These are phyloP conservation scores for Camponotus pennsylvanicus DNA, from an alignment of 1,140 invertebrate species.

Conservation along the genomic window DNA sequence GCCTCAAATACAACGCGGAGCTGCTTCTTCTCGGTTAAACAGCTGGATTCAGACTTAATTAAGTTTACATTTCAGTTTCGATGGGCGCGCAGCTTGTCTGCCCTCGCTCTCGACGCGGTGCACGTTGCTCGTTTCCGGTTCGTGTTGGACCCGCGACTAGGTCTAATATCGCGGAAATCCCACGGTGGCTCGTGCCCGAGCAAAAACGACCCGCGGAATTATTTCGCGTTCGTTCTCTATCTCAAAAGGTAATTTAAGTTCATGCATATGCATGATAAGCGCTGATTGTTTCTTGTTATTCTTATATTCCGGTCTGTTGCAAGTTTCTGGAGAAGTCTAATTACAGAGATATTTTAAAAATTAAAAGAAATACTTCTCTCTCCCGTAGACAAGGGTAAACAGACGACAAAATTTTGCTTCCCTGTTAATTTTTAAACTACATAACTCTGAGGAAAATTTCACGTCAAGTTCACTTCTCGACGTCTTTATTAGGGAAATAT, in stretches of 20 bases:
- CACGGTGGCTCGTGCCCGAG: slow-evolving; percentile 8
- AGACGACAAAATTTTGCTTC: neutral
- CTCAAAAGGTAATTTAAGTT: slow-evolving; percentile 38
- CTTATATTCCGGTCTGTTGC: neutral
- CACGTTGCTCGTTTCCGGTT: slow-evolving; percentile 41
- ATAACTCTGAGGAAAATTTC: neutral
- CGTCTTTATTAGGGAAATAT: neutral
- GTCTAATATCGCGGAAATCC: slow-evolving; percentile 70
- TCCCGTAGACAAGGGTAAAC: neutral
- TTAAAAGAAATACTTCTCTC: neutral
- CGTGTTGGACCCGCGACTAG: slow-evolving; percentile 19
- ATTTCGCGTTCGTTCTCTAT: slow-evolving; percentile 51
- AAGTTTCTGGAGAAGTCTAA: slow-evolving; percentile 14
- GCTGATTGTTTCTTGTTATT: slow-evolving; percentile 55
- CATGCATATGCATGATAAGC: slow-evolving; percentile 56
- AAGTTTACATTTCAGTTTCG: slow-evolving; percentile 80
- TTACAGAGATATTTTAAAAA: slow-evolving; percentile 12
- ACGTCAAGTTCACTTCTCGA: neutral
- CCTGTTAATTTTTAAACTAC: neutral
- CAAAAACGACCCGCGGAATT: slow-evolving; percentile 67
- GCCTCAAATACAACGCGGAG: slow-evolving; percentile 35
- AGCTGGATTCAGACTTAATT: slow-evolving; percentile 75
- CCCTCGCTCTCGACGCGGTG: neutral
- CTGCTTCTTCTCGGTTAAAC: slow-evolving; percentile 32
- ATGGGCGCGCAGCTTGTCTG: slow-evolving; percentile 29